Percentiles rank a stretch among this genome's conserved stretches.
Evolutionary conservation across 2,113 vertebrate genomes (phyloP).

Genomic region (Cephalopholis sonnerati): DNA sequence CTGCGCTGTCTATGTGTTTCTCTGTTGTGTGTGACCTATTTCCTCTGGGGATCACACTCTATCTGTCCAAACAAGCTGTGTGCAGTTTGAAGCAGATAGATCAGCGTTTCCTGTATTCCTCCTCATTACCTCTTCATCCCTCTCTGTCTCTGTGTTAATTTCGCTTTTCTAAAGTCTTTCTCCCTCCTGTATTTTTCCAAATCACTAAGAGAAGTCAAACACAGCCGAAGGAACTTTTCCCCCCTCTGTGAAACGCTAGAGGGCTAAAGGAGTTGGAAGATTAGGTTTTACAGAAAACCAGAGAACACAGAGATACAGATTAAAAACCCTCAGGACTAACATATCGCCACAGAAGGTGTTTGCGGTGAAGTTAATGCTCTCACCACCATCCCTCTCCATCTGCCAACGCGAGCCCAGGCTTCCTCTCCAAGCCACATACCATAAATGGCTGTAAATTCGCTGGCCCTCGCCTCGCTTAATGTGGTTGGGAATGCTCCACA

Average conservation of each 20-base stretch:
- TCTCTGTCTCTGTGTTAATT: background rate
- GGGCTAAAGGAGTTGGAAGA: background rate
- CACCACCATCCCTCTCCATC: constrained; percentile 19
- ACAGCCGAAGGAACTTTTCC: background rate
- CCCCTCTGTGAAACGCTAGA: background rate
- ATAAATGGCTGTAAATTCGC: constrained; percentile 74
- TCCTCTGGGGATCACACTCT: constrained; percentile 36
- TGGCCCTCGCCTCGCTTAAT: constrained; percentile 38
- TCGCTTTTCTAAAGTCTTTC: background rate
- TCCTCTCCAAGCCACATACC: constrained; percentile 58
- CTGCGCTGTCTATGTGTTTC: background rate
- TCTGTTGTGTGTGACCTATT: constrained; percentile 35
- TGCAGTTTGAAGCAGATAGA: constrained; percentile 2
- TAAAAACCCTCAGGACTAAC: constrained; percentile 8
- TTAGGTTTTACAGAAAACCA: background rate
- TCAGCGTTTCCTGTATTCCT: constrained; percentile 30
- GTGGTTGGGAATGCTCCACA: constrained; percentile 66
- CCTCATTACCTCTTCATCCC: background rate
- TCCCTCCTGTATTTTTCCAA: background rate
- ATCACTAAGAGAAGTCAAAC: background rate
- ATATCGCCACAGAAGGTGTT: constrained; percentile 20
- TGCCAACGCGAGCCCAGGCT: background rate
- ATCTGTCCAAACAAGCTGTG: constrained; percentile 31
- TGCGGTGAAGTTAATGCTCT: constrained; percentile 28
- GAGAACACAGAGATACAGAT: constrained; percentile 5